phyloP scores from a whole-genome alignment of 2,888 invertebrate genomes.

The Lagria hirta region DNA sequence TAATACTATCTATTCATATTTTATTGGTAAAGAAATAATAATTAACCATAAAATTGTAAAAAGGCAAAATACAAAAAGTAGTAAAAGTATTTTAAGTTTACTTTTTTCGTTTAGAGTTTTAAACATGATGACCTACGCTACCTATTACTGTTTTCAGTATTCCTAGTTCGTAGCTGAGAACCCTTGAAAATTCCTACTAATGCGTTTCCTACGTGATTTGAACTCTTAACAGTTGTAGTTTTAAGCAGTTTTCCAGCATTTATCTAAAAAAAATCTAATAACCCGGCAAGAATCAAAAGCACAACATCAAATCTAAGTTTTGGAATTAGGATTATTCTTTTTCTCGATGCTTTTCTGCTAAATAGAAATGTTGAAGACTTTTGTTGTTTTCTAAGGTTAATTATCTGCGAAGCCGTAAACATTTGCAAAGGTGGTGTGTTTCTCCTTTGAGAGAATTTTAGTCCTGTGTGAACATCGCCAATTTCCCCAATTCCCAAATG shows the following conservation, averaged over 20 bases:
- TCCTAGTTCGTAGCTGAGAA: too few species aligned
- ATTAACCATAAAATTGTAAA: too few species aligned
- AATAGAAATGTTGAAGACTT: conserved; percentile 11
- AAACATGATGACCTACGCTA: too few species aligned
- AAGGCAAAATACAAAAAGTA: too few species aligned
- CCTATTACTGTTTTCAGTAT: too few species aligned
- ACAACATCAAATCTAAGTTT: conserved; percentile 18
- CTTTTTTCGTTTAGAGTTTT: too few species aligned
- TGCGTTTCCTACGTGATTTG: conserved; percentile 16
- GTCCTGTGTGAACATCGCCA: conserved; percentile 27
- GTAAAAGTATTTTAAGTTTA: too few species aligned
- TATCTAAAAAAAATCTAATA: too few species aligned
- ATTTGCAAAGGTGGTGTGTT: conserved; percentile 29
- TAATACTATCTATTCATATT: too few species aligned
- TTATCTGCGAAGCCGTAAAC: conserved; percentile 33
- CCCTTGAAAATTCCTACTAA: too few species aligned
- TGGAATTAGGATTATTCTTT: conserved; percentile 19
- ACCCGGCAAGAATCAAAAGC: not conserved
- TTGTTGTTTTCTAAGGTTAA: conserved; percentile 26
- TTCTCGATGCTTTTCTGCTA: conserved; percentile 10
- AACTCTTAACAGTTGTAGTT: conserved; percentile 3
- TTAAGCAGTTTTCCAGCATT: conserved; percentile 5
- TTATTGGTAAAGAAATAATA: too few species aligned
- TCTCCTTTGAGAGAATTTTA: conserved; percentile 19
- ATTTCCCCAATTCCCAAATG: conserved; percentile 35